phyloP scores from a whole-genome alignment of 2,888 invertebrate species.

The Agriotes lineatus region DNA sequence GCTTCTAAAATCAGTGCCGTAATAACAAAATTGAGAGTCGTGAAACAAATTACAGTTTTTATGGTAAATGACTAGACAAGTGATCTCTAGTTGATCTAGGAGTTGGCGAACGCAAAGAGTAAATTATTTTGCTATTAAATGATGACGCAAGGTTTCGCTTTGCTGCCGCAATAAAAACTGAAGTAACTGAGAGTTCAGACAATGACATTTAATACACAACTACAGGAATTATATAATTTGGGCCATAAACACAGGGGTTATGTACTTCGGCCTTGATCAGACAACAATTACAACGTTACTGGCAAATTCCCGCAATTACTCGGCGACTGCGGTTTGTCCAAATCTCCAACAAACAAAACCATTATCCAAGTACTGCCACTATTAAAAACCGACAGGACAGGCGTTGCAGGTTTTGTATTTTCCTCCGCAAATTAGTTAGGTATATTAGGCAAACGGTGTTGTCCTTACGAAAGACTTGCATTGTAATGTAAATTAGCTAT shows the following conservation, averaged over 20 bases:
- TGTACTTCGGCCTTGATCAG: conserved; percentile 5
- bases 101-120: neutral
- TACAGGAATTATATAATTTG: conserved; percentile 3
- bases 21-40: too few relatives aligned
- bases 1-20: too few relatives aligned
- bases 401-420: too few relatives aligned
- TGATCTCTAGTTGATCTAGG: too few relatives aligned
- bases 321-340: neutral
- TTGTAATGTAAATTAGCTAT: too few relatives aligned
- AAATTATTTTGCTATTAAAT: too few relatives aligned
- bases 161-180: neutral
- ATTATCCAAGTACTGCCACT: neutral
- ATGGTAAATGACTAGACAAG: too few relatives aligned
- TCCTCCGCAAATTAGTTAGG: too few relatives aligned
- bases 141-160: neutral
- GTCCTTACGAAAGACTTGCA: too few relatives aligned
- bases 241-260: neutral
- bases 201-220: neutral
- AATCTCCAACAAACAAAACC: neutral
- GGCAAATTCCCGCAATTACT: neutral
- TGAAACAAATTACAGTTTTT: too few relatives aligned
- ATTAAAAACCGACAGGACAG: too few relatives aligned
- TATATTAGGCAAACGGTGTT: conserved; percentile 1
- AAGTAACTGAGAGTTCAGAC: neutral
- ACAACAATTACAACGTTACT: neutral